Evolutionary conservation across 2,113 vertebrate species (phyloP).

Genomic region (Platycercus adscitus): DNA sequence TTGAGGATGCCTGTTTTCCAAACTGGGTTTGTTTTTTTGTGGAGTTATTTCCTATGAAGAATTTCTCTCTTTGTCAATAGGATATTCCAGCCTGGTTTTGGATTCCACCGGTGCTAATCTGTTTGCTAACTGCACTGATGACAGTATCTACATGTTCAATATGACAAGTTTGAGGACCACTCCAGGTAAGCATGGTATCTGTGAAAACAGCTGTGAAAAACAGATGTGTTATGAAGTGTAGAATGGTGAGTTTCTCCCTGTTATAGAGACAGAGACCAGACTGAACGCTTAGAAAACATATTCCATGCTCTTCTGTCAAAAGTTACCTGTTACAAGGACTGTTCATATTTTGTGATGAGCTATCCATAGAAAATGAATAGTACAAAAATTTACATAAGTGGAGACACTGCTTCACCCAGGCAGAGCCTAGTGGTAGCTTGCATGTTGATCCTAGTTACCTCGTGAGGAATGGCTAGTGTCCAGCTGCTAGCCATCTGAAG

Average conservation of each 20-base stretch:
- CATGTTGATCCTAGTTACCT: neutral
- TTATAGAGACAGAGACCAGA: neutral
- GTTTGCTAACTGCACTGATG: conserved; percentile 95
- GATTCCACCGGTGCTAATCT: conserved; percentile 88
- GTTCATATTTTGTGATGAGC: neutral
- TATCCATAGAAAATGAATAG: neutral
- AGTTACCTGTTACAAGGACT: neutral
- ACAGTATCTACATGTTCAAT: conserved; percentile 95
- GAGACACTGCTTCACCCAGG: neutral
- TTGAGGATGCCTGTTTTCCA: neutral
- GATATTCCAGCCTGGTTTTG: conserved; percentile 92
- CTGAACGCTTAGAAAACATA: neutral
- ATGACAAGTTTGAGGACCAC: conserved; percentile 82
- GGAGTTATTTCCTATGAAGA: neutral
- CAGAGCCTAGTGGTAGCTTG: neutral
- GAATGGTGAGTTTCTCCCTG: neutral
- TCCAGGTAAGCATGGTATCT: conserved; percentile 79
- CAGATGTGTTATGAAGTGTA: neutral
- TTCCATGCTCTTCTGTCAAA: neutral
- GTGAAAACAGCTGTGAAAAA: neutral
- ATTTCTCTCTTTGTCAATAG: conserved; percentile 64
- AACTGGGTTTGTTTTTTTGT: neutral
- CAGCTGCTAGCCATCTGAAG: neutral
- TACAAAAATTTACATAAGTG: neutral
- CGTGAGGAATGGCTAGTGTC: neutral